A percentile compares a stretch with the other conserved stretches of the same genome.
phyloP scores from a whole-genome alignment of 2,888 invertebrate genomes.

The Ennomos quercinarius region DNA sequence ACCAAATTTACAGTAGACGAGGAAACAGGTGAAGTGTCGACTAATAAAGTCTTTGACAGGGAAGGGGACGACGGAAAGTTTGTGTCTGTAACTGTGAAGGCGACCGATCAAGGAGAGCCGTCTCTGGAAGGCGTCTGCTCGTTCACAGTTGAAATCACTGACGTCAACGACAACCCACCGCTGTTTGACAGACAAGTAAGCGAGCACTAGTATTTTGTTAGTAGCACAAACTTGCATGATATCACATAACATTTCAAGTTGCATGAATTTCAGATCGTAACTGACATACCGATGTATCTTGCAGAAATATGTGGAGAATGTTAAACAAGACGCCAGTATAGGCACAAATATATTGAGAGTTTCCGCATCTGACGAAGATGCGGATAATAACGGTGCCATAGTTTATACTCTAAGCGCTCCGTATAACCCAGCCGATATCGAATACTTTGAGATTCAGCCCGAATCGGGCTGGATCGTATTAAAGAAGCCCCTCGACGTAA shows the following conservation, averaged over 20 bases:
- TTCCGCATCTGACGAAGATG: slow-evolving; percentile 98
- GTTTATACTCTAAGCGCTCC: slow-evolving; percentile 96
- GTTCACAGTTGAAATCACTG: slow-evolving; percentile 98
- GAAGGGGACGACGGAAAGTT: slow-evolving; percentile 99
- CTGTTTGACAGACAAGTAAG: slow-evolving; percentile 97
- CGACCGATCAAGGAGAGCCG: slow-evolving; percentile 99
- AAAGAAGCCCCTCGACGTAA: slow-evolving; percentile 98
- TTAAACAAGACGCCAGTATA: slow-evolving; percentile 98
- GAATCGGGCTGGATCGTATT: slow-evolving; percentile 99
- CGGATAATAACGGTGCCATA: slow-evolving; percentile 98
- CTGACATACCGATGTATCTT: slow-evolving; percentile 65
- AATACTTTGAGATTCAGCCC: slow-evolving; percentile 98
- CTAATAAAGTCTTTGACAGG: slow-evolving; percentile 98
- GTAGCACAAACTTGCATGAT: slow-evolving; percentile 58
- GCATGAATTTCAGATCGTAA: slow-evolving; percentile 53
- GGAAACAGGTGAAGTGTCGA: slow-evolving; percentile 97
- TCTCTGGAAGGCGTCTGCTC: slow-evolving; percentile 99
- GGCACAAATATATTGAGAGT: slow-evolving; percentile 97
- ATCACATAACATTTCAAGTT: slow-evolving; percentile 47
- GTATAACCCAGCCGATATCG: slow-evolving; percentile 94
- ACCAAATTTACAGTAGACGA: slow-evolving; percentile 98
- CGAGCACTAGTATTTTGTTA: slow-evolving; percentile 36
- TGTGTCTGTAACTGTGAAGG: slow-evolving; percentile 98
- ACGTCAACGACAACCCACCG: slow-evolving; percentile 98
- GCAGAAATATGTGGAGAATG: slow-evolving; percentile 98